Evolutionary conservation across 2,113 vertebrate species (phyloP).

Genomic region (Tenebrosternarchus preto): DNA sequence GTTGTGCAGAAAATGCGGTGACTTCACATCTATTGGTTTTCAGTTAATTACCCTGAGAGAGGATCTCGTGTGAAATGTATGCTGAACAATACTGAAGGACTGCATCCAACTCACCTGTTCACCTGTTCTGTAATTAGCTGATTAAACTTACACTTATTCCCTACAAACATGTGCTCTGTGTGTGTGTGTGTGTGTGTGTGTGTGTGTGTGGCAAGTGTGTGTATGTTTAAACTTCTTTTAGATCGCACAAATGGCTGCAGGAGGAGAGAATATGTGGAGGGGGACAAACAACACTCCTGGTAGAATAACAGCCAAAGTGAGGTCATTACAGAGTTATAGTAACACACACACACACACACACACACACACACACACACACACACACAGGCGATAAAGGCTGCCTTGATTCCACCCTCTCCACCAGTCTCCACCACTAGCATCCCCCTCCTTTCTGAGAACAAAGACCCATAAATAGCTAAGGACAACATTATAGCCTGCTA

Average conservation of each 20-base stretch:
- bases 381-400: conserved; percentile 1
- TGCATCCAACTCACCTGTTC: not conserved
- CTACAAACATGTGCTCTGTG: not conserved
- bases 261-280: not conserved
- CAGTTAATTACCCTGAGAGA: no score
- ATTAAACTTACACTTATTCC: conserved; percentile 14
- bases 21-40: no score
- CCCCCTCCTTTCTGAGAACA: conserved; percentile 37
- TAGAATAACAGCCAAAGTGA: conserved; percentile 32
- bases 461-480: conserved; percentile 42
- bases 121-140: not conserved
- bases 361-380: conserved; percentile 20
- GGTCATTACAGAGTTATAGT: not conserved
- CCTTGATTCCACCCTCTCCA: conserved; percentile 11
- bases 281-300: not conserved
- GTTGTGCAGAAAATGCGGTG: no score
- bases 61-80: not conserved
- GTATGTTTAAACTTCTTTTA: conserved; percentile 6
- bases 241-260: not conserved
- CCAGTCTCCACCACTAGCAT: conserved; percentile 28
- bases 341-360: conserved; percentile 5
- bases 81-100: no score
- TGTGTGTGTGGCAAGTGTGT: not conserved
- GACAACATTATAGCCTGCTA: conserved; percentile 8
- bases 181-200: conserved; percentile 24